Conservation (phyloP, 2,888 invertebrate genomes). For the Polymixis flavicincta region DNA sequence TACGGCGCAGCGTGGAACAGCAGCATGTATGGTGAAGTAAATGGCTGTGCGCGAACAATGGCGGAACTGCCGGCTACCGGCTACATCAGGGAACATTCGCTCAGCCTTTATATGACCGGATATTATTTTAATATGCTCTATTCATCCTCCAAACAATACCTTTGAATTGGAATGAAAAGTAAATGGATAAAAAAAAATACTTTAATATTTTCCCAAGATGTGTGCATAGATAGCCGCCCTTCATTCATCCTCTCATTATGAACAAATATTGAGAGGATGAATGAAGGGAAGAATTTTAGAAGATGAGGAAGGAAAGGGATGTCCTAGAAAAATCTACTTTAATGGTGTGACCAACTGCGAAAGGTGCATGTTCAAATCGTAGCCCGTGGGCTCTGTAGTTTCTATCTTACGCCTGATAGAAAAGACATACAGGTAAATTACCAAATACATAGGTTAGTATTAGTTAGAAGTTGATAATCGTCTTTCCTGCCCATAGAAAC, state of each 20-base stretch:
- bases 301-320: neutral
- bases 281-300: no score
- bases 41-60: constrained; percentile 30
- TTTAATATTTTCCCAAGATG: no score
- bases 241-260: no score
- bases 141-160: constrained; percentile 19
- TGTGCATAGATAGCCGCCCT: no score
- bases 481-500: no score
- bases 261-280: no score
- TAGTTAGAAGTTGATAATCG: constrained; percentile 1
- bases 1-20: constrained; percentile 12
- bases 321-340: neutral
- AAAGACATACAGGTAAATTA: neutral
- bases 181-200: constrained; percentile 1
- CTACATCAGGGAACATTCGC: neutral
- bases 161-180: constrained; percentile 20
- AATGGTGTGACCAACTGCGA: neutral
- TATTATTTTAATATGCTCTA: constrained; percentile 45
- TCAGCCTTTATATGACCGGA: constrained; percentile 28
- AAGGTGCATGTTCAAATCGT: neutral
- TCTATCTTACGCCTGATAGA: neutral
- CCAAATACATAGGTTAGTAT: neutral
- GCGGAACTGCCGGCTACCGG: neutral
- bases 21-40: constrained; percentile 17
- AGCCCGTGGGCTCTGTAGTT: neutral